phyloP scores from a whole-genome alignment of 1,140 invertebrate genomes.

The Lordiphosa mommai region DNA sequence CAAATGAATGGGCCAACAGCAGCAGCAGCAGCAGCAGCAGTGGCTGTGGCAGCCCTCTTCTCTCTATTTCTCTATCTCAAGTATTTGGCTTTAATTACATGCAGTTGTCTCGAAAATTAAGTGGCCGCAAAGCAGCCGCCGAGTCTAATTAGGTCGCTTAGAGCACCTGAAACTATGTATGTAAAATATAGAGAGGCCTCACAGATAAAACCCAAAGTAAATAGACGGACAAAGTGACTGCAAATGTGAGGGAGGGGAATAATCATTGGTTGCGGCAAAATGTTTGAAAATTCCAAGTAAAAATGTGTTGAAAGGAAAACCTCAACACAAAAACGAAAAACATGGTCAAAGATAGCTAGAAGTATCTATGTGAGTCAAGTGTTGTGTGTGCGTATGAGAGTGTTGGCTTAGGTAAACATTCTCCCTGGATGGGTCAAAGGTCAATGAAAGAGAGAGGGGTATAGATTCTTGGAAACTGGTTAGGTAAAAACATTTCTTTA shows the following conservation, averaged over 20 bases:
- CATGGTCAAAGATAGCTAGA: constrained; percentile 29
- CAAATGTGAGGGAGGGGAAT: constrained; percentile 3
- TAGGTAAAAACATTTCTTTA: constrained; percentile 5
- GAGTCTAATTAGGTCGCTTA: constrained; percentile 51
- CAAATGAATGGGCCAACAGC: constrained; percentile 12
- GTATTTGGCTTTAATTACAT: constrained; percentile 55
- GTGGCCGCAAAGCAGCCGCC: constrained; percentile 21
- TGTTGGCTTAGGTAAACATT: constrained; percentile 10
- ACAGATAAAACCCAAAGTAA: constrained; percentile 29
- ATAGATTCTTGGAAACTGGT: constrained; percentile 7
- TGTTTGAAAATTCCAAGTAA: constrained; percentile 34
- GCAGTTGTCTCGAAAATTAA: constrained; percentile 45
- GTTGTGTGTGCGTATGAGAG: constrained; percentile 5
- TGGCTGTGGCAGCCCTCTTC: not conserved
- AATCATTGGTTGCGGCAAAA: constrained; percentile 42
- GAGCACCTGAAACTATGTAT: constrained; percentile 44
- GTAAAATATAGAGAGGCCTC: constrained; percentile 12
- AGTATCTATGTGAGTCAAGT: constrained; percentile 23
- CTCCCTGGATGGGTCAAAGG: constrained; percentile 46
- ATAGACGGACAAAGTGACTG: not conserved
- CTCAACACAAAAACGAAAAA: constrained; percentile 3
- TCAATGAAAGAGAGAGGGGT: constrained; percentile 28
- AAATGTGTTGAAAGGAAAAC: constrained; percentile 44
- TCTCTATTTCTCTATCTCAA: constrained; percentile 10
- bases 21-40: too few relatives aligned